Evolutionary conservation across 2,888 invertebrate species (phyloP).

Genomic region (Torymus texanus): DNA sequence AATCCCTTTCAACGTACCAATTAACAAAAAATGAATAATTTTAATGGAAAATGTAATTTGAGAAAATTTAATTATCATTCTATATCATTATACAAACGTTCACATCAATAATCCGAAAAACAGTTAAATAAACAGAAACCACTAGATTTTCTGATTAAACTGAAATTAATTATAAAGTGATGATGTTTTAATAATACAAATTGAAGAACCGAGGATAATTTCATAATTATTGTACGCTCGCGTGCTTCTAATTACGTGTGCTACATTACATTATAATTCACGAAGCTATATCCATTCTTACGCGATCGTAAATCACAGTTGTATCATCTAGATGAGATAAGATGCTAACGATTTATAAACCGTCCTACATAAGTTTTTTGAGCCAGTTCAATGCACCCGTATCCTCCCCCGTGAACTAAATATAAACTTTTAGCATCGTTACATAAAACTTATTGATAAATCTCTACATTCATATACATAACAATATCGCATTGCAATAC

Average conservation of each 20-base stretch:
- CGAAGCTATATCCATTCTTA: neutral
- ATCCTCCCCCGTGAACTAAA: neutral
- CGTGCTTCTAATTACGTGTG: conserved; percentile 14
- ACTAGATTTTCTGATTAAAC: neutral
- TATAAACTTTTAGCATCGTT: neutral
- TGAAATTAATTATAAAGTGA: too few relatives aligned
- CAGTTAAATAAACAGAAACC: too few relatives aligned
- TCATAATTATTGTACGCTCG: conserved; percentile 16
- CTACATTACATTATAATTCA: neutral
- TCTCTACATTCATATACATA: too few relatives aligned
- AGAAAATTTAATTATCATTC: too few relatives aligned
- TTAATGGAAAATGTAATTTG: too few relatives aligned
- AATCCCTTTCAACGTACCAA: too few relatives aligned
- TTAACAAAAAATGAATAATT: too few relatives aligned
- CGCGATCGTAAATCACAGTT: conserved; percentile 8
- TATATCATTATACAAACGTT: too few relatives aligned
- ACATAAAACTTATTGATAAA: neutral
- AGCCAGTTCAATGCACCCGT: conserved; percentile 1
- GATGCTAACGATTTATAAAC: conserved; percentile 10
- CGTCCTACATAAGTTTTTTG: neutral
- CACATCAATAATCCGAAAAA: too few relatives aligned
- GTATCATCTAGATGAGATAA: conserved; percentile 22
- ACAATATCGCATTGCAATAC: too few relatives aligned
- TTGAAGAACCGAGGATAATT: conserved; percentile 12
- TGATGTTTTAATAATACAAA: too few relatives aligned